Base-by-base conservation (phyloP, 1,140 invertebrate genomes). In the Paracyclopina nana region DNA sequence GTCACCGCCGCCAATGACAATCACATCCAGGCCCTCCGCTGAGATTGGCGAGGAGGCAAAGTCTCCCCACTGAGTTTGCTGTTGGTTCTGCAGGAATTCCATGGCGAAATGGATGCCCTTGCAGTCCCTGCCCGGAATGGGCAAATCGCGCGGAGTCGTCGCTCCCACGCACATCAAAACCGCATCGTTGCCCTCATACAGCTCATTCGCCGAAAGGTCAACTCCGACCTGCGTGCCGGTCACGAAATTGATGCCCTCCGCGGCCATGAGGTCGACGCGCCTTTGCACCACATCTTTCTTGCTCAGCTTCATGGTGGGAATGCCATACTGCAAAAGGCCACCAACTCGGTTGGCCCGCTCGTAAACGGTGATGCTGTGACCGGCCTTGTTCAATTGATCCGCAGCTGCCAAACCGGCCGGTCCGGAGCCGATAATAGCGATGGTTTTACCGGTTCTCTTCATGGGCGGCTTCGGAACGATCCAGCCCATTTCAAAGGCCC, bases 1-100 rank as follows among this genome's bases (percentile, higher is more conserved):
- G 63, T 99, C 94, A 24, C 94, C 94, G 11, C 94, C 94, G 18
- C 94, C 94, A 58, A 99, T 91, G 51, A 99, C 78, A 54, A 99
- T 78, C 4, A 99, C 90, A 65, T 94, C 72, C 64, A 95, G 97
- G 58, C 82, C 84, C 61, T 88, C 82, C 14, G 94, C 92, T 31
- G 77, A 72, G 27, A 85, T 71, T 27, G 73, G 60, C 57, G 70
- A 56, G 54, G 68, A 65, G 34, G 72, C 65, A 12, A 70, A 59
- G 57, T 74, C 72, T 5, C 83, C 83, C 64, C 82, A 75, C 65
- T 96, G 88, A 57, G 84, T 82, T 68, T 94, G 91, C 67, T 99
- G 94, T 82, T 88, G 95, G 22, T 78, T 80, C 63, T 97, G 88
- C 22, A 99, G 70, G 68, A 94, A 99, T 60, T 81, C 85, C 77